These are phyloP conservation scores for Hoplodrina blanda DNA, from an alignment of 2,888 invertebrate genomes.

Conservation along the genomic window DNA sequence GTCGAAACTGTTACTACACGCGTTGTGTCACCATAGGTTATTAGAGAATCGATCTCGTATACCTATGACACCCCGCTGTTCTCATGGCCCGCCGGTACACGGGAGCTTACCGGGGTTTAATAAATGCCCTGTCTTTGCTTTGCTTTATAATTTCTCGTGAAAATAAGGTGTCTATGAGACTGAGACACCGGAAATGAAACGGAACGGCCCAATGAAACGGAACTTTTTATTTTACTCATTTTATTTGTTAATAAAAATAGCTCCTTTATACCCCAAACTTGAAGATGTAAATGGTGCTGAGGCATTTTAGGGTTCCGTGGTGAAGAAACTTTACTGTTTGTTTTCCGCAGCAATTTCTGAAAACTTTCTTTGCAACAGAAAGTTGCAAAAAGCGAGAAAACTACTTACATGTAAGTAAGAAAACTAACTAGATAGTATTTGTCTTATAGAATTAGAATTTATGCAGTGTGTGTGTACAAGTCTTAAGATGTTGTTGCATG, in stretches of 20 bases:
- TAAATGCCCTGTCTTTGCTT: slow-evolving; percentile 82
- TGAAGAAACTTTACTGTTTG: neutral
- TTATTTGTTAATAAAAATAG: slow-evolving; percentile 62
- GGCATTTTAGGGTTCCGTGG: slow-evolving; percentile 15
- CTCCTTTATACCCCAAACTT: slow-evolving; percentile 48
- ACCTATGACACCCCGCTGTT: slow-evolving; percentile 37
- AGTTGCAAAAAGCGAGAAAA: too few species aligned
- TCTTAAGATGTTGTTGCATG: neutral
- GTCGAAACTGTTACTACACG: neutral
- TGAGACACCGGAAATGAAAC: slow-evolving; percentile 75
- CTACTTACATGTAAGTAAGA: too few species aligned
- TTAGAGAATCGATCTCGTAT: neutral
- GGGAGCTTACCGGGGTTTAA: slow-evolving; percentile 73
- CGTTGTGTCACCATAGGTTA: neutral
- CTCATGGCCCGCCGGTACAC: slow-evolving; percentile 63
- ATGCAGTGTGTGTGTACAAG: too few species aligned
- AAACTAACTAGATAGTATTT: too few species aligned
- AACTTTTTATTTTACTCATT: slow-evolving; percentile 59
- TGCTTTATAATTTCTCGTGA: slow-evolving; percentile 77
- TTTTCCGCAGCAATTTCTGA: neutral
- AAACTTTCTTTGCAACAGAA: neutral
- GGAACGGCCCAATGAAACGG: slow-evolving; percentile 57
- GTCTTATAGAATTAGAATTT: too few species aligned
- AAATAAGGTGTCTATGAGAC: slow-evolving; percentile 78
- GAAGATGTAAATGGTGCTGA: slow-evolving; percentile 15